Evolutionary conservation across 2,113 vertebrate species (phyloP), one percentile per base, ranked within the genome.

Genomic region (Electrona antarctica): DNA sequence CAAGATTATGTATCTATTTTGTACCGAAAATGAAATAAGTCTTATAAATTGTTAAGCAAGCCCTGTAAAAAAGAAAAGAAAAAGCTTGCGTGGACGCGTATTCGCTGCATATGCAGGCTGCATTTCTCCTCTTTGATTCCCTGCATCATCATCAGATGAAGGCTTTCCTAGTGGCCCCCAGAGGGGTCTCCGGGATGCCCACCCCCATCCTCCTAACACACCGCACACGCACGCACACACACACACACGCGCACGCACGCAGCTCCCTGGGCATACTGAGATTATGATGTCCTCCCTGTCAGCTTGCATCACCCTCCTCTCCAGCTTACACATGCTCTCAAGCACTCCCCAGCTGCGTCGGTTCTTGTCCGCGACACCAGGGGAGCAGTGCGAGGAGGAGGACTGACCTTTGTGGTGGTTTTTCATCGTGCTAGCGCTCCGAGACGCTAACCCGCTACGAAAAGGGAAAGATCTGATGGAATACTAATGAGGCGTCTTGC

Each of bases 391-490:
- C 13, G 82, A 85, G 76, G 68, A 68, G 84, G 71, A 41, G 33
- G 33, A 41, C 64, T 85, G 87, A 90, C 88, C 87, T 90, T 89
- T 88, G 78, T 76, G 65, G 83, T 69, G 14, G 71, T 62, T 59
- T 41, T 41, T 2, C 70, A 78, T 74, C 15, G 60, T 55, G 71
- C 87, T 74, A 2, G 21, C 21, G 21, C 82, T 71, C 60, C 5
- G 33, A 82, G 88, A 89, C 83, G 81, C 83, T 82, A 87, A 85
- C 85, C 84, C 78, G 51, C 79, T 81, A 21, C 85, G 88, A 90
- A 88, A 85, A 21, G 89, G 48, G 71, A 77, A 15, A 54, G 50
- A 33, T 66, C 79, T 73, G 59, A 64, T 21, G 55, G 84, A 86
- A 91, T 88, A 78, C 73, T 86, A 92, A 92, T 87, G 76, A 87